Base-by-base conservation (phyloP, 2,888 invertebrate genomes). In the Tipula lateralis region DNA sequence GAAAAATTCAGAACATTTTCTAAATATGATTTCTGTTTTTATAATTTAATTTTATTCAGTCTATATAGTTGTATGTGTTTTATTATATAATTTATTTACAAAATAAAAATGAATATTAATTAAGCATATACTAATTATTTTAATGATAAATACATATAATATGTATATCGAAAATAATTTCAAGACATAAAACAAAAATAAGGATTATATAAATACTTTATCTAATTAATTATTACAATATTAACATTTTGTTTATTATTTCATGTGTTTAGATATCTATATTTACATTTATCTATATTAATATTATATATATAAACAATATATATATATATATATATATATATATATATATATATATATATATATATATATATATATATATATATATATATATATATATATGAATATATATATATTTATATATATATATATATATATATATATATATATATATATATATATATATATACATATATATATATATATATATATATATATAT, bases 201-300 rank as follows among this genome's bases (percentile, higher is more conserved):
- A 66, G 66, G 24, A 66, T 66, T 66, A 66, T 24, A 66, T 66
- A 66, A 66, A 66, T 66, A 66, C 9, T 66, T 66, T 66, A 66
- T 66, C 66, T 66, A 66, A 66, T 66, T 66, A 66, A 66, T 66
- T 66, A 66, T 66, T 66, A n/a, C n/a, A n/a, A n/a, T n/a, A 66
- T 66, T 66, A 24, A 19, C 66, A 66, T 66, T 66, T 66, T 66
- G 24, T 66, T 66, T 66, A 66, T 66, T 66, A 24, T 66, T 66
- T 66, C 66, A 66, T 66, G 66, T 19, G 66, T 24, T 66, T 66
- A 24, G 66, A 66, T 66, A 66, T 66, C 66, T 66, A 19, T 66
- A 66, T 24, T 66, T 66, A 66, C 24, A 66, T 66, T 66, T 66
- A 24, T 24, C 66, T 66, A 66, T 66, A 7, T 66, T n/a, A n/a